A percentile compares a stretch with the other conserved stretches of the same genome.
phyloP scores from a whole-genome alignment of 2,113 vertebrate genomes.

The Ranitomeya variabilis region DNA sequence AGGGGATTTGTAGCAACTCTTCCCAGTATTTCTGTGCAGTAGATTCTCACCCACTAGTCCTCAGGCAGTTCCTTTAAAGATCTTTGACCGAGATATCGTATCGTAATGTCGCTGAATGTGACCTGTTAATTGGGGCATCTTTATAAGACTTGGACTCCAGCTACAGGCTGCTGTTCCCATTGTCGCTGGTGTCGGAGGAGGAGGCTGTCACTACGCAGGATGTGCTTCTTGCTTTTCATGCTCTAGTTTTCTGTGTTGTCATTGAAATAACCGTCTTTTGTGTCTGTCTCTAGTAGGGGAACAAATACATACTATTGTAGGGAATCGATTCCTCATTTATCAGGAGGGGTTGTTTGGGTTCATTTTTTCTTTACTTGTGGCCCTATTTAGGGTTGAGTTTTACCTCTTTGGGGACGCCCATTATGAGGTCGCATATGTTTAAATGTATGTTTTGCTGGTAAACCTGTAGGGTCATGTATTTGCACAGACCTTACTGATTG shows the following conservation, averaged over 20 bases:
- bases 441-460: no score
- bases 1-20: no score
- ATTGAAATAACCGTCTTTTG: not conserved
- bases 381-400: no score
- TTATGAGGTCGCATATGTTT: no score
- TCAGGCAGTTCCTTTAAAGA: not conserved
- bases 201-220: slow-evolving; percentile 11
- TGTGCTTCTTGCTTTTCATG: not conserved
- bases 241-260: not conserved
- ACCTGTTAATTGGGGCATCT: not conserved
- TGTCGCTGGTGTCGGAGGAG: not conserved
- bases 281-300: no score
- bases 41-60: not conserved
- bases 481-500: no score
- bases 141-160: slow-evolving; percentile 11
- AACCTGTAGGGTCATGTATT: no score
- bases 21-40: not conserved
- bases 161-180: not conserved
- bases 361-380: no score
- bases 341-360: no score
- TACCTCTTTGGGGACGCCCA: no score
- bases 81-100: not conserved
- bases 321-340: no score
- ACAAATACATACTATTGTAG: no score
- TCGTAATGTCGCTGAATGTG: not conserved